phyloP scores from a whole-genome alignment of 2,797 vertebrate species.

The Botia almorhae region DNA sequence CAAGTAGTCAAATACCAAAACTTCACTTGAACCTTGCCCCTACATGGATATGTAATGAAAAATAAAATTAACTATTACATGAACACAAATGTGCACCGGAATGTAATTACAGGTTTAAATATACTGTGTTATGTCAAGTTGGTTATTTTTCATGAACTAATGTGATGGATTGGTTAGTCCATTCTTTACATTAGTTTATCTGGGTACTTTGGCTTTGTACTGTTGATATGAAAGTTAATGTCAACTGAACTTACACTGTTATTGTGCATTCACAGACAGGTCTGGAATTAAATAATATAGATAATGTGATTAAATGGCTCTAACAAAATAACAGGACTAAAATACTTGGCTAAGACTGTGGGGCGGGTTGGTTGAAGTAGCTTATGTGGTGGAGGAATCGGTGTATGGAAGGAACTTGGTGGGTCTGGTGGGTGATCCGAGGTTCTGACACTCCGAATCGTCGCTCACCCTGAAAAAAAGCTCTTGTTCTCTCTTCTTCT shows the following conservation, averaged over 20 bases:
- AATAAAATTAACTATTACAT: no score
- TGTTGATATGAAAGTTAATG: neutral
- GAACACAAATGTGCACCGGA: neutral
- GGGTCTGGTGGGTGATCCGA: slow-evolving; percentile 81
- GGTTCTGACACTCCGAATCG: slow-evolving; percentile 69
- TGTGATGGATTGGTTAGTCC: neutral
- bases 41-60: neutral
- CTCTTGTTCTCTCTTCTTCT: slow-evolving; percentile 91
- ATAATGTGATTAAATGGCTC: no score
- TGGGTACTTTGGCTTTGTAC: neutral
- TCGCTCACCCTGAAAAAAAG: slow-evolving; percentile 87
- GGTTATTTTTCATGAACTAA: neutral
- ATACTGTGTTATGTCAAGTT: neutral
- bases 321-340: neutral
- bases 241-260: no score
- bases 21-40: neutral
- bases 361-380: neutral
- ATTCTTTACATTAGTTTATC: neutral
- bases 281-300: no score
- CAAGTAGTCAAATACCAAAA: neutral
- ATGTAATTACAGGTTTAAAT: neutral
- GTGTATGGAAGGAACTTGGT: slow-evolving; percentile 89
- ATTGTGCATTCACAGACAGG: neutral
- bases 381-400: slow-evolving; percentile 78
- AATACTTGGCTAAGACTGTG: neutral